phyloP scores from a whole-genome alignment of 2,888 invertebrate genomes.

The Tethea ocularis region DNA sequence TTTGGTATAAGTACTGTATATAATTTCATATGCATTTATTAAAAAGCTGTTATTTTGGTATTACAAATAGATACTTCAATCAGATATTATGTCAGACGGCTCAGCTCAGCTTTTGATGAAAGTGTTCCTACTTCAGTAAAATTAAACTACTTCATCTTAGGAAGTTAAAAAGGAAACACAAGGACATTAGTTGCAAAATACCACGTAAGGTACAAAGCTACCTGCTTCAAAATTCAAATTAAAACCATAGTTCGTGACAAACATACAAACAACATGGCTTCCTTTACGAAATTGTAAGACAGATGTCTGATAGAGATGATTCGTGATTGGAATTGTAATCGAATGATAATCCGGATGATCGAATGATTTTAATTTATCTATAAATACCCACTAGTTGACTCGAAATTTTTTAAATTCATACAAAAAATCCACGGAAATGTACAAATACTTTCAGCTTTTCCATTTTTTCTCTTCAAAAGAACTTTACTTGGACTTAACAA shows the following conservation, averaged over 20 bases:
- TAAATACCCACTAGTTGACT: too few species aligned
- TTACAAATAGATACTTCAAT: too few species aligned
- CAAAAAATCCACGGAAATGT: too few species aligned
- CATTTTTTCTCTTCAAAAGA: too few species aligned
- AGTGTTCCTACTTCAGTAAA: background rate
- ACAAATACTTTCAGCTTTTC: too few species aligned
- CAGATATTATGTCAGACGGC: too few species aligned
- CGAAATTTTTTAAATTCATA: too few species aligned
- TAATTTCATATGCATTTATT: too few species aligned
- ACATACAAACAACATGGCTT: constrained; percentile 16
- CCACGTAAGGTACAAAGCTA: background rate
- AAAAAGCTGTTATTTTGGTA: too few species aligned
- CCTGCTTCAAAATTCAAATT: background rate
- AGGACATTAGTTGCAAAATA: background rate
- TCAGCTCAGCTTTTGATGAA: too few species aligned
- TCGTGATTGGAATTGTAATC: constrained; percentile 11
- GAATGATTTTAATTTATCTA: background rate
- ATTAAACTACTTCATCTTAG: background rate
- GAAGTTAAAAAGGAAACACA: background rate
- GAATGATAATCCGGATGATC: background rate
- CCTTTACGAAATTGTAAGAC: constrained; percentile 19
- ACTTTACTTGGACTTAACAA: too few species aligned
- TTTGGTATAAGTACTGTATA: too few species aligned
- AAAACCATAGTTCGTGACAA: constrained; percentile 9
- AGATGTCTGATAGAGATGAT: constrained; percentile 16